Evolutionary conservation across 2,113 vertebrate species (phyloP), one percentile per base, ranked within the genome.

Genomic region (Porphyrio hochstetteri): DNA sequence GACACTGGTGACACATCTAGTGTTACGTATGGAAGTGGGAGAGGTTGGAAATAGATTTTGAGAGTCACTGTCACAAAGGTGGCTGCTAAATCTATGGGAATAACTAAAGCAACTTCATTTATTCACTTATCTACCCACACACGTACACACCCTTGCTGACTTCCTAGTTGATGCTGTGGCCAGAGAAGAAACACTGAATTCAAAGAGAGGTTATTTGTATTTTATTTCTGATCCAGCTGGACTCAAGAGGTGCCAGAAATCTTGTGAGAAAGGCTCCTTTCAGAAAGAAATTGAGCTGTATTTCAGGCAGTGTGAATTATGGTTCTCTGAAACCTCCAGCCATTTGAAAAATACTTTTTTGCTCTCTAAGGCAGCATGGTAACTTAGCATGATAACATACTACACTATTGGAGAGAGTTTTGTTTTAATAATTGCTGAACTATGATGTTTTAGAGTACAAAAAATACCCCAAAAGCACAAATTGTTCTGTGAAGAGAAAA

Each of bases 241-340:
- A 91, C 31, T 65, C 69, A 95, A 93, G 63, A 76, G 24, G 77
- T 93, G 96, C 91, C 95, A 96, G 81, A 61, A 96, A 92, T 94
- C 88, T 63, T 76, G 31, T 76, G 20, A 94, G 83, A 96, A 96
- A 88, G 77, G n/a, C 65, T 96, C 44, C 69, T 89, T 96, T 95
- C 57, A 94, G 64, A 75, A 61, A 77, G 48, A 74, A 87, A 93
- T 76, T 82, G 55, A 93, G 57, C 83, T 96, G 50, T 60, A 72
- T 92, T 91, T 93, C 61, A 86, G 59, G 56, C 82, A 20, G 7
- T 16, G 35, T 79, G 44, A 93, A 92, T 80, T 72, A 86, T 12
- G 14, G 61, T 70, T 67, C 74, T 79, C 70, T 93, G 69, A 86
- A 91, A 91, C 20, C 28, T 57, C 53, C 46, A 92, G 59, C 67